Evolutionary conservation across 2,797 vertebrate species (phyloP), one percentile per base, ranked within the genome.

Genomic region (Xenentodon cancila): DNA sequence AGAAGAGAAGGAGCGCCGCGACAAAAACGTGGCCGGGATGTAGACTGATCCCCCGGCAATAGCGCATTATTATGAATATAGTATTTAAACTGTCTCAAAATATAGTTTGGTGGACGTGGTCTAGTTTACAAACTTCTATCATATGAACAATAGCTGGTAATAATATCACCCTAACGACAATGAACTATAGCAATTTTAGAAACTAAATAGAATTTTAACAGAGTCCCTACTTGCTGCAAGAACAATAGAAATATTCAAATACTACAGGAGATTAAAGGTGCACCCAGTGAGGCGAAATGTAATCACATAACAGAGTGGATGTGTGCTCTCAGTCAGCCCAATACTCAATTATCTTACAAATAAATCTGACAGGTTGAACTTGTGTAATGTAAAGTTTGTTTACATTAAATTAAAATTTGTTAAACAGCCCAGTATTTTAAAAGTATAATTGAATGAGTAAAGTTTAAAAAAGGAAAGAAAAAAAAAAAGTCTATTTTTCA

Each of bases 21-120:
- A 91, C 22, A 96, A 97, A 84, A 80, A 92, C 59, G 93, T 93
- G 46, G 95, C 95, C 83, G 97, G 96, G 92, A 99, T 94, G 94
- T 94, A 93, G 86, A 66, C 65, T 8, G 57, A 27, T 2, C 45
- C 19, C 21, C 9, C 37, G 16, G 40, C 75, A 47, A 79, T 51
- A 75, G 7, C 64, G 80, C 84, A 79, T 79, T 74, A 77, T 79
- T 65, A 63, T 88, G 71, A 86, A 80, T 87, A 76, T 87, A 80
- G 84, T 91, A 88, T 91, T 89, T 92, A 85, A 88, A 88, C 82
- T 74, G 88, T 90, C 84, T 87, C 64, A 79, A 87, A 87, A 88
- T 86, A 73, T 68, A 78, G 89, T 91, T 76, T 91, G 89, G 90
- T 92, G 89, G 86, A 92, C 83, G 91, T 93, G 90, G 88, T 94